Conservation (phyloP, 2,113 vertebrate species). For the Xiphophorus maculatus region DNA sequence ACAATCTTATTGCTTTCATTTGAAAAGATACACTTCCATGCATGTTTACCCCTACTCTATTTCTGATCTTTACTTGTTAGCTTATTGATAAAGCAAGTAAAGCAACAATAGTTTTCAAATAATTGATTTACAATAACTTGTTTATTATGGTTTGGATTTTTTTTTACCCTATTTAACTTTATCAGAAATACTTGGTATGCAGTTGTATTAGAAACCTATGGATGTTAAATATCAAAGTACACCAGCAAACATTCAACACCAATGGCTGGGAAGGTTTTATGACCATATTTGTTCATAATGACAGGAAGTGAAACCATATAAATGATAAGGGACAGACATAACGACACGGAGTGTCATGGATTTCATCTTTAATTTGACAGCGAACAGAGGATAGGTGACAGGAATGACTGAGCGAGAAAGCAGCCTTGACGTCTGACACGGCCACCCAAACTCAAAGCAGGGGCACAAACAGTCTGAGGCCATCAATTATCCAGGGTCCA, state of each 20-base stretch:
- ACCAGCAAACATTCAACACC: background rate
- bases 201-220: background rate
- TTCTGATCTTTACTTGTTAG: too few relatives aligned
- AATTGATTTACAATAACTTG: too few relatives aligned
- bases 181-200: background rate
- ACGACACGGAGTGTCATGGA: slow-evolving; percentile 8
- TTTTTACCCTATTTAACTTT: background rate
- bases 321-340: slow-evolving; percentile 10
- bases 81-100: too few relatives aligned
- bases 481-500: background rate
- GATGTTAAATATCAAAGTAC: background rate
- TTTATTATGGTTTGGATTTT: background rate
- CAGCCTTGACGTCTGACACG: background rate
- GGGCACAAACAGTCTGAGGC: background rate
- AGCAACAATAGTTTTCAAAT: too few relatives aligned
- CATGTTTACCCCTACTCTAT: too few relatives aligned
- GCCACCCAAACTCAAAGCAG: background rate
- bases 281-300: slow-evolving; percentile 1
- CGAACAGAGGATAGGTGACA: slow-evolving; percentile 4
- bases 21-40: too few relatives aligned
- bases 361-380: slow-evolving; percentile 25
- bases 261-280: slow-evolving; percentile 5
- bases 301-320: slow-evolving; percentile 21
- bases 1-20: too few relatives aligned
- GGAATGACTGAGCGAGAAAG: background rate